phyloP scores from a whole-genome alignment of 2,797 vertebrate genomes.

The Parauchenoglanis ngamensis region DNA sequence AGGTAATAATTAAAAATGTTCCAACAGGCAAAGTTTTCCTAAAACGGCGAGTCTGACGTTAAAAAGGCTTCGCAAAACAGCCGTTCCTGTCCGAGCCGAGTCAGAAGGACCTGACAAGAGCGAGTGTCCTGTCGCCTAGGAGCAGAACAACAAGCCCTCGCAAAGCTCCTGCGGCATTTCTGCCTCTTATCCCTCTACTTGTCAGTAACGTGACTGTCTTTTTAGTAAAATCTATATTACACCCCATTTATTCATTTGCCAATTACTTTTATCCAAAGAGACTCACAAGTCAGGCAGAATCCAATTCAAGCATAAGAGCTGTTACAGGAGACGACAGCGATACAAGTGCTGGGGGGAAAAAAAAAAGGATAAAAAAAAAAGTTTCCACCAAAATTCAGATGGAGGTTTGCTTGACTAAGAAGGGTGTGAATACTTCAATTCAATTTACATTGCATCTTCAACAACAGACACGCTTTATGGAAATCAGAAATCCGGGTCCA shows the following conservation, averaged over 20 bases:
- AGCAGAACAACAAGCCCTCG: constrained; percentile 21
- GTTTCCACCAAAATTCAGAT: neutral
- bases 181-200: neutral
- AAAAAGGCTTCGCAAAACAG: neutral
- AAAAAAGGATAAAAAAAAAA: neutral
- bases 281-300: neutral
- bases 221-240: neutral
- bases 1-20: neutral
- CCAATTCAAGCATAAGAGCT: neutral
- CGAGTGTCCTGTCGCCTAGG: constrained; percentile 10
- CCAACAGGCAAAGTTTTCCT: neutral
- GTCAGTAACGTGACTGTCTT: neutral
- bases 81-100: neutral
- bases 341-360: neutral
- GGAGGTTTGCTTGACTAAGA: neutral
- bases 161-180: neutral
- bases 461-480: neutral
- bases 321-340: neutral
- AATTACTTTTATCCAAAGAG: neutral
- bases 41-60: neutral
- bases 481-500: neutral
- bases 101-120: constrained; percentile 34
- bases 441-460: neutral
- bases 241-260: neutral
- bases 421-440: neutral